Conservation (phyloP, 2,113 vertebrate species). For the Mobula birostris region DNA sequence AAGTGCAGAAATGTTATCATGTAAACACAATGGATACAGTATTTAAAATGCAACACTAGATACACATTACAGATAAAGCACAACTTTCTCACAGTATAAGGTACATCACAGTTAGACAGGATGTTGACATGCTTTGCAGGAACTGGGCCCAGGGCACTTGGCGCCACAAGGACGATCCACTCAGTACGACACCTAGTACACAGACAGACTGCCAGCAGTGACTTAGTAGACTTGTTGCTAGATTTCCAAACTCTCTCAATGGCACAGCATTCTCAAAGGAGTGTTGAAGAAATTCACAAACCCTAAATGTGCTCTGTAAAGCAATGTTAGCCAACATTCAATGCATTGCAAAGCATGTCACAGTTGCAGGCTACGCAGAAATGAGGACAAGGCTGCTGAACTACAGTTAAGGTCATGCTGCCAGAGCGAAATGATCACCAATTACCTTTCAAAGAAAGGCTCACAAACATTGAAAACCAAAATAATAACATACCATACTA, state of each 20-base stretch:
- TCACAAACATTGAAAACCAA: neutral
- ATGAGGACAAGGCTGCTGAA: neutral
- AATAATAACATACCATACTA: neutral
- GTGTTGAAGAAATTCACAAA: neutral
- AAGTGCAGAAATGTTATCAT: conserved; percentile 36
- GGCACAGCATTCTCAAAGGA: neutral
- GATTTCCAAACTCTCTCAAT: neutral
- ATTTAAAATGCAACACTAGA: conserved; percentile 36
- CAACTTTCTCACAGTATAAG: conserved; percentile 15
- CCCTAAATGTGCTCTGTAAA: neutral
- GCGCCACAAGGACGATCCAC: neutral
- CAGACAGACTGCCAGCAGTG: neutral
- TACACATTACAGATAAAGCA: conserved; percentile 24
- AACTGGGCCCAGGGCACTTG: neutral
- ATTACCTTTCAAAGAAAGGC: neutral
- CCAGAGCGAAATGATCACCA: neutral
- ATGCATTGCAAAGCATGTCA: neutral
- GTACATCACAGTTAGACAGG: neutral
- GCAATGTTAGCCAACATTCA: neutral
- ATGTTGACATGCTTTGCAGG: neutral
- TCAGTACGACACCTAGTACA: neutral
- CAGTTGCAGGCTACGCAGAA: neutral
- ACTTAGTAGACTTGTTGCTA: neutral
- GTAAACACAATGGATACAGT: conserved; percentile 27
- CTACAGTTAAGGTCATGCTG: neutral